These are phyloP conservation scores for Ophioninae sp. DNA, from an alignment of 2,888 invertebrate genomes.

Conservation along the genomic window DNA sequence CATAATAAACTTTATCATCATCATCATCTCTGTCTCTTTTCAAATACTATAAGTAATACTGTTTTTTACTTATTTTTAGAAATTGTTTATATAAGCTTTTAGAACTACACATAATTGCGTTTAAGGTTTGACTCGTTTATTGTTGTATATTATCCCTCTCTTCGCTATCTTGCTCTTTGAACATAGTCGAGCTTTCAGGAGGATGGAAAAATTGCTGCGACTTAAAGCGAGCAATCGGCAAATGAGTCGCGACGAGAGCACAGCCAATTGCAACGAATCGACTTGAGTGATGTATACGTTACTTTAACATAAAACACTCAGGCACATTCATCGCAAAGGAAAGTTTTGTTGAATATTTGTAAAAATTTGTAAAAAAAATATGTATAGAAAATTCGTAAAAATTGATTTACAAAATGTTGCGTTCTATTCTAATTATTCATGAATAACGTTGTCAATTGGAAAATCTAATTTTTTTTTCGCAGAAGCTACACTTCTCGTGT, in stretches of 20 bases:
- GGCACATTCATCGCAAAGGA: too few relatives aligned
- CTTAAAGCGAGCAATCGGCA: slow-evolving; percentile 23
- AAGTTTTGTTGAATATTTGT: too few relatives aligned
- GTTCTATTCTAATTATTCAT: too few relatives aligned
- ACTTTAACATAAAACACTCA: background rate
- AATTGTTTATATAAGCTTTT: slow-evolving; percentile 66
- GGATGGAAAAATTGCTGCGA: slow-evolving; percentile 44
- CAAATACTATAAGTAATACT: slow-evolving; percentile 14
- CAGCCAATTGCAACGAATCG: slow-evolving; percentile 23
- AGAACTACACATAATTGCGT: slow-evolving; percentile 37
- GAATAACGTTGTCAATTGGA: too few relatives aligned
- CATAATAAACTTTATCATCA: too few relatives aligned
- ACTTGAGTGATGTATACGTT: background rate
- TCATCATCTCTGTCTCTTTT: background rate
- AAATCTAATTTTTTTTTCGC: too few relatives aligned
- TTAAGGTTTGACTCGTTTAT: slow-evolving; percentile 19
- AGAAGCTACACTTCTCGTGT: too few relatives aligned
- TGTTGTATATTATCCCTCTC: background rate
- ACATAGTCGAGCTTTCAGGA: slow-evolving; percentile 52
- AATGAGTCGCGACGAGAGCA: slow-evolving; percentile 31
- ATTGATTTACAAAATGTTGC: too few relatives aligned
- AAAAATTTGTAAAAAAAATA: too few relatives aligned
- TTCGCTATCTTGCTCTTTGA: background rate
- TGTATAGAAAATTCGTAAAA: too few relatives aligned
- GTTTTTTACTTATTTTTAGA: slow-evolving; percentile 53